A percentile compares a stretch with the other conserved stretches of the same genome.
Conservation (phyloP, 2,113 vertebrate genomes). For the Neodontobutis hainanensis region DNA sequence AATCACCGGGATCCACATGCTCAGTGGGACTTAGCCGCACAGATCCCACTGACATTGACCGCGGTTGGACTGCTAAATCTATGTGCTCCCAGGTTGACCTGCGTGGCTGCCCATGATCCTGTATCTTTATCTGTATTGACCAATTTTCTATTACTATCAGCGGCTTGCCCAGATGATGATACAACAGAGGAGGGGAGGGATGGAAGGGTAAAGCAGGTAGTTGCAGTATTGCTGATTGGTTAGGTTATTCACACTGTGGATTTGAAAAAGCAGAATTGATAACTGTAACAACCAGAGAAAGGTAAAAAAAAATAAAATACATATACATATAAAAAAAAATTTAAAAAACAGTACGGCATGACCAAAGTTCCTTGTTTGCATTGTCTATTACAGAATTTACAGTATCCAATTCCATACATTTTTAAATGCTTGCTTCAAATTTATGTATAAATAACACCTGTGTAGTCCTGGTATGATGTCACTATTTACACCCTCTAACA, state of each 20-base stretch:
- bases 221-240: conserved; percentile 20
- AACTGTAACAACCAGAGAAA: conserved; percentile 6
- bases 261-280: conserved; percentile 8
- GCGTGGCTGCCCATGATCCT: conserved; percentile 40
- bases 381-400: too few relatives aligned
- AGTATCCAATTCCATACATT: too few relatives aligned
- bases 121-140: conserved; percentile 48
- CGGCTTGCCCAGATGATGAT: conserved; percentile 45
- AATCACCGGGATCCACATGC: conserved; percentile 74
- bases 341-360: conserved; percentile 8
- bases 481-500: too few relatives aligned
- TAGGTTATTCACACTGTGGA: conserved; percentile 4
- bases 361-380: too few relatives aligned
- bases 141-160: conserved; percentile 43
- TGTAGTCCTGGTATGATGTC: too few relatives aligned
- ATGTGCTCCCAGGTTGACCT: conserved; percentile 49
- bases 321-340: conserved; percentile 14
- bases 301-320: neutral
- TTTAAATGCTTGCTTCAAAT: too few relatives aligned
- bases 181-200: conserved; percentile 14
- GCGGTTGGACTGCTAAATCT: conserved; percentile 42
- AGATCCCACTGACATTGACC: conserved; percentile 70
- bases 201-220: conserved; percentile 12
- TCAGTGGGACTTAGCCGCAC: conserved; percentile 64
- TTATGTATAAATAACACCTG: too few relatives aligned